Percentiles rank a stretch among this genome's conserved stretches.
Evolutionary conservation across 1,140 invertebrate genomes (phyloP).

Genomic region (Bombus waltoni): DNA sequence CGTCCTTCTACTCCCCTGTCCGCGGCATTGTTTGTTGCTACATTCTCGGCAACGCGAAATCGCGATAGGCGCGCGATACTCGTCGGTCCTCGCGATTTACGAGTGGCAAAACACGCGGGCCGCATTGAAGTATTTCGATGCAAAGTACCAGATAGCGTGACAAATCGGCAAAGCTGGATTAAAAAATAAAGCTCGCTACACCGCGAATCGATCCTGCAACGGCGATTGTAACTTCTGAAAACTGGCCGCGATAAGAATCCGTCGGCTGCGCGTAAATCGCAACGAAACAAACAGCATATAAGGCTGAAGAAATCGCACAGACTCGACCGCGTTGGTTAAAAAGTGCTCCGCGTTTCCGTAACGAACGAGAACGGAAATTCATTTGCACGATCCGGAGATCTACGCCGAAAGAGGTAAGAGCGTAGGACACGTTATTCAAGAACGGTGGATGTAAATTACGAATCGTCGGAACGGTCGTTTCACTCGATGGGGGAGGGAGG

Average conservation of each 20-base stretch:
- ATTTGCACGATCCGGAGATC: no score
- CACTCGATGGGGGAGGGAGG: no score
- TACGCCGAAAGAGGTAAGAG: neutral
- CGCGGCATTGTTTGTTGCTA: constrained; percentile 33
- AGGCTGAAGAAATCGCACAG: neutral
- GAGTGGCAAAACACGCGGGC: constrained; percentile 31
- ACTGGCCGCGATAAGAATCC: neutral
- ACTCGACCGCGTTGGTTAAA: neutral
- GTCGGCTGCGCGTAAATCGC: neutral
- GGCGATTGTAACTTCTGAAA: neutral
- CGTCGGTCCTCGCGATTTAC: constrained; percentile 51
- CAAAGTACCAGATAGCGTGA: constrained; percentile 48
- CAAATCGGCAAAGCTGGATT: constrained; percentile 32
- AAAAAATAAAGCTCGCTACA: neutral
- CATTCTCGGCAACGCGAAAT: constrained; percentile 26
- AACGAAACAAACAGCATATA: no score
- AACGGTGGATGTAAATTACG: constrained; percentile 17
- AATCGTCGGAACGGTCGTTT: neutral
- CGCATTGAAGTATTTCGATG: constrained; percentile 48
- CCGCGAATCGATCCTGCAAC: neutral
- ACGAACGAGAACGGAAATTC: neutral
- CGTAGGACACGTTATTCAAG: neutral
- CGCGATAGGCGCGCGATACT: constrained; percentile 53
- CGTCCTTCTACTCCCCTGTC: neutral
- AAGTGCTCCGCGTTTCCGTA: neutral